Evolutionary conservation across 1,140 invertebrate species (phyloP), one percentile per base, ranked within the genome.

Genomic region (Drosophila nikananu): DNA sequence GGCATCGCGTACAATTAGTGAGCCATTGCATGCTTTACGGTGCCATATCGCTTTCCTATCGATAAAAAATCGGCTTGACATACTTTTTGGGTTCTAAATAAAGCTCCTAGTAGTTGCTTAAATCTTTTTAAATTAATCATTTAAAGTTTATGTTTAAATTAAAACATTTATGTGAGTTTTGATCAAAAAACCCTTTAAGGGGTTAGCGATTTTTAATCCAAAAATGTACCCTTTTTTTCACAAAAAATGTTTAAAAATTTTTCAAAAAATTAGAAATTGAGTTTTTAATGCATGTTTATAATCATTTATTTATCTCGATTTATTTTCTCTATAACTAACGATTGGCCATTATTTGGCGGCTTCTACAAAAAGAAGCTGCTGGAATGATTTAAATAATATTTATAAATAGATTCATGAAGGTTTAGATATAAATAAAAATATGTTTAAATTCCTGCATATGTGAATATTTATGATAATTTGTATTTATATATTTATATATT

Each of bases 1-100:
- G 63, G 58, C 67, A 35, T 32, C 3, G 25, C 41, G 67, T 60
- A 44, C 70, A 73, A 60, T 73, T 72, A 42, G 51, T 52, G 32
- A 9, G 37, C 27, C 54, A 30, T 39, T 73, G 68, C 67, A n/a
- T 27, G 32, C 67, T 73, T 59, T 48, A 2, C 35, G 41, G 51
- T 21, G 12, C 21, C 35, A 51, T 23, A 17, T 71, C 7, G 49
- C 21, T 44, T 72, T 42, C 23, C 51, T 17, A 19, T 42, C 67
- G 30, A 51, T 35, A 41, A 13, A 27, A 10, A 37, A 61, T 30
- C n/a, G 23, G 61, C 37, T 52, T 37, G 12, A 19, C 23, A 73
- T 70, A 70, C 25, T 42, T 52, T 65, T 39, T 49, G 41, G 15
- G 17, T 1, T 17, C 13, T 23, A 2, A 51, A 7, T 12, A n/a